These are phyloP conservation scores for Monochamus saltuarius DNA, from an alignment of 1,140 invertebrate species.

Conservation along the genomic window DNA sequence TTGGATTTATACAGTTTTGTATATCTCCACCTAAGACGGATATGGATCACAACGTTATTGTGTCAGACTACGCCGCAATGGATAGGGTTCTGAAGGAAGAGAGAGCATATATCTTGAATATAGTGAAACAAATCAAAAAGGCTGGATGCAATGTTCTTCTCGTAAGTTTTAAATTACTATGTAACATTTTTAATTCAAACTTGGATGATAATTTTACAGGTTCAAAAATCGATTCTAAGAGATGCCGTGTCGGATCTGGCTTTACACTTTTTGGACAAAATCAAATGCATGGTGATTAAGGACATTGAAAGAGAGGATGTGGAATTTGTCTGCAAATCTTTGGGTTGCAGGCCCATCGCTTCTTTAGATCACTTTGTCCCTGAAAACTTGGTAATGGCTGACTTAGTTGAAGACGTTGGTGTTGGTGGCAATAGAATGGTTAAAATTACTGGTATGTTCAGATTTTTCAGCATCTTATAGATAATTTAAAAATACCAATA, in stretches of 20 bases:
- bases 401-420: slow-evolving; percentile 92
- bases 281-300: slow-evolving; percentile 98
- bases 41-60: slow-evolving; percentile 98
- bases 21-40: slow-evolving; percentile 99
- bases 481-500: too few species aligned
- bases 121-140: slow-evolving; percentile 99
- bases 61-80: slow-evolving; percentile 99
- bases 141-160: slow-evolving; percentile 96
- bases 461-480: not conserved
- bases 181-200: not conserved
- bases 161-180: slow-evolving; percentile 55
- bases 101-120: slow-evolving; percentile 96
- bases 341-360: slow-evolving; percentile 95
- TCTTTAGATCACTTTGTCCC: slow-evolving; percentile 95
- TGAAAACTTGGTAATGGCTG: slow-evolving; percentile 89
- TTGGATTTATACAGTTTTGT: slow-evolving; percentile 99
- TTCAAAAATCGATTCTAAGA: slow-evolving; percentile 96
- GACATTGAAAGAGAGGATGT: slow-evolving; percentile 98
- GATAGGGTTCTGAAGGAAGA: slow-evolving; percentile 98
- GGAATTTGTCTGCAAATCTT: slow-evolving; percentile 94
- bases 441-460: slow-evolving; percentile 64
- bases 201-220: slow-evolving; percentile 30
- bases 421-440: slow-evolving; percentile 91
- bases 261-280: slow-evolving; percentile 97
- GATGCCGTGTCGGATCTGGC: slow-evolving; percentile 97